Evolutionary conservation across 2,797 vertebrate species (phyloP).

Genomic region (Alcedo atthis): DNA sequence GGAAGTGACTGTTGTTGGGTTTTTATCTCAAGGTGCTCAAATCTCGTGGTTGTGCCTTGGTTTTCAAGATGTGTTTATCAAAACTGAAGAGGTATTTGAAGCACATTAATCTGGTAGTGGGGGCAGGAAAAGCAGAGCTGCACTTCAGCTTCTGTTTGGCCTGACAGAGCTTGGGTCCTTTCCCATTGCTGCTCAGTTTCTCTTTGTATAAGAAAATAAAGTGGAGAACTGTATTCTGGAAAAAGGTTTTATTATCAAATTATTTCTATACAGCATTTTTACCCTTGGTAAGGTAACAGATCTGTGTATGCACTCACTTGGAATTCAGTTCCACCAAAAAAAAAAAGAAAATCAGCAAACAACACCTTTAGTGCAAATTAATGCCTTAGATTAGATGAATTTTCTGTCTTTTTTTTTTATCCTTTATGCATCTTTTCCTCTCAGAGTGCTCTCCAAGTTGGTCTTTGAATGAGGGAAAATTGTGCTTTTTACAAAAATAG

Average conservation of each 20-base stretch:
- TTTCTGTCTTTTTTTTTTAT: background rate
- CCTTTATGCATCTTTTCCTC: background rate
- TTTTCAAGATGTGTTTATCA: background rate
- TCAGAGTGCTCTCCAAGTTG: background rate
- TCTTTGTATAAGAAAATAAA: background rate
- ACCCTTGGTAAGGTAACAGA: background rate
- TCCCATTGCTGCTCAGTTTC: background rate
- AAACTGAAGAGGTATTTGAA: background rate
- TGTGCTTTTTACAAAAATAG: slow-evolving; percentile 33
- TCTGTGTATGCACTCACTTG: background rate
- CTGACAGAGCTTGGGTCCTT: background rate
- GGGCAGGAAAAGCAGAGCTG: background rate
- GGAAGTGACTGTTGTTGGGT: background rate
- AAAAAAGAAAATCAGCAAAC: slow-evolving; percentile 29
- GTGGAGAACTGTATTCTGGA: slow-evolving; percentile 8
- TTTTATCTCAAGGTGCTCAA: background rate
- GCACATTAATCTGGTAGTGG: background rate
- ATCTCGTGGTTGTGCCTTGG: fast-evolving
- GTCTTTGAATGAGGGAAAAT: slow-evolving; percentile 17
- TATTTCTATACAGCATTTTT: slow-evolving; percentile 17
- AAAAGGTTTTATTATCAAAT: slow-evolving; percentile 74
- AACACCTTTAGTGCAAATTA: slow-evolving; percentile 27
- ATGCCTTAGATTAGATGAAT: background rate
- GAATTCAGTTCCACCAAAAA: slow-evolving; percentile 30
- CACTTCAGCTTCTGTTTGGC: background rate